phyloP scores from a whole-genome alignment of 2,113 vertebrate species.

The Equus quagga region DNA sequence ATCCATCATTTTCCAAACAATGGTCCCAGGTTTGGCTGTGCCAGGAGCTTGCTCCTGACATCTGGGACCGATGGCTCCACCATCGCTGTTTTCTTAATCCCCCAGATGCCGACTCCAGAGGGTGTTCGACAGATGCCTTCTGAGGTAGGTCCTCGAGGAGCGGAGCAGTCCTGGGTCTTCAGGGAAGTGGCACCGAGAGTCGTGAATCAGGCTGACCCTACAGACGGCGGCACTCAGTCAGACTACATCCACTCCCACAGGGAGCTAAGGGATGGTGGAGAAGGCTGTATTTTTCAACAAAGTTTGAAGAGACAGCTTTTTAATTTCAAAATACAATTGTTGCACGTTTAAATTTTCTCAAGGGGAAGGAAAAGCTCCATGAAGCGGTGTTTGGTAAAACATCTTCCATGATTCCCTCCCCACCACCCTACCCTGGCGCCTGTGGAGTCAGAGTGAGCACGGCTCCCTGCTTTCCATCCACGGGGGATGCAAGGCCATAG shows the following conservation, averaged over 20 bases:
- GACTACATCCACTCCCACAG: accelerated
- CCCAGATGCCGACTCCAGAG: not conserved
- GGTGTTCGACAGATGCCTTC: too few relatives aligned
- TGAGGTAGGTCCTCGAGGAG: not conserved
- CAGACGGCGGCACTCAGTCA: not conserved
- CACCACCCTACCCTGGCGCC: too few relatives aligned
- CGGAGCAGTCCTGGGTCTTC: not conserved
- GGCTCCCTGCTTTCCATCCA: too few relatives aligned
- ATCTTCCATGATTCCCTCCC: too few relatives aligned
- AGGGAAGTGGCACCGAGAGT: not conserved
- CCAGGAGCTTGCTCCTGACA: too few relatives aligned
- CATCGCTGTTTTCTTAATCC: not conserved
- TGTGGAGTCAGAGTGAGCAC: too few relatives aligned
- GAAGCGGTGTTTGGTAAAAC: not conserved
- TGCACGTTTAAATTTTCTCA: not conserved
- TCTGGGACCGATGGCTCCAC: too few relatives aligned
- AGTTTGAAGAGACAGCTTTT: not conserved
- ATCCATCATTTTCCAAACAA: too few relatives aligned
- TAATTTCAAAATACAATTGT: not conserved
- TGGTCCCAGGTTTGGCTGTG: too few relatives aligned
- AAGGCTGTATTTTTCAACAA: not conserved
- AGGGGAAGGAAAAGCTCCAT: not conserved
- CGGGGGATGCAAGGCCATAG: too few relatives aligned
- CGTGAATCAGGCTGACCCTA: not conserved
- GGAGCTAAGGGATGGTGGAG: too few relatives aligned